Conservation (phyloP, 2,888 invertebrate species). For the Terebella lapidaria region DNA sequence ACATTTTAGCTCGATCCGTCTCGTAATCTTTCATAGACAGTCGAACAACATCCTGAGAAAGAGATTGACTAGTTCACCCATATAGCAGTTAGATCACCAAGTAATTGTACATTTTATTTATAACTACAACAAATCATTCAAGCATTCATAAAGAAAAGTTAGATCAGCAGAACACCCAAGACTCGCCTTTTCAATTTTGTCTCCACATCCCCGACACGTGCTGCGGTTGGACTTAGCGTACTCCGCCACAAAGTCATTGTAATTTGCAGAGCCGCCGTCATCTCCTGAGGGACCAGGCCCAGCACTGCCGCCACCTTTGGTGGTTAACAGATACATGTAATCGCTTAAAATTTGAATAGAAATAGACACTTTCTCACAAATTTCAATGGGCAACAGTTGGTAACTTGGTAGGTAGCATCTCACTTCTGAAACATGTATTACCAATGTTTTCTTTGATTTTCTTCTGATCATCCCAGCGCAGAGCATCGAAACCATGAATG, state of each 20-base stretch:
- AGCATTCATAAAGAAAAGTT: background rate
- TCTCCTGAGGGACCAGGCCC: slow-evolving; percentile 26
- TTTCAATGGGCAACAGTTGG: no score
- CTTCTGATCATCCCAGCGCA: slow-evolving; percentile 80
- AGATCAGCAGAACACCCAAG: no score
- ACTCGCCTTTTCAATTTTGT: slow-evolving; percentile 78
- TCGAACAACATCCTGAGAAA: slow-evolving; percentile 64
- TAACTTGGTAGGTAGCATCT: no score
- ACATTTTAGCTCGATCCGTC: slow-evolving; percentile 71
- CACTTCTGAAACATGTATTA: no score
- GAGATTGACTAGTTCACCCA: no score
- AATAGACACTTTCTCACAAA: no score
- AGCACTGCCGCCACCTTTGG: slow-evolving; percentile 14
- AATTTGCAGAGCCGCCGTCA: slow-evolving; percentile 22
- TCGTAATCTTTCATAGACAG: slow-evolving; percentile 81
- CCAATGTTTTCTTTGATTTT: slow-evolving; percentile 60
- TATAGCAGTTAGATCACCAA: background rate
- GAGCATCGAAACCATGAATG: slow-evolving; percentile 62
- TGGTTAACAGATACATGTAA: no score
- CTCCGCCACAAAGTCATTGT: slow-evolving; percentile 70
- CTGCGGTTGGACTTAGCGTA: slow-evolving; percentile 82
- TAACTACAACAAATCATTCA: background rate
- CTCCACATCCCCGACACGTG: slow-evolving; percentile 76
- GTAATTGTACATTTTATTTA: no score
- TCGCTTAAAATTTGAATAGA: no score